Base-by-base conservation (phyloP, 1,140 invertebrate genomes). In the Eupeodes corollae region DNA sequence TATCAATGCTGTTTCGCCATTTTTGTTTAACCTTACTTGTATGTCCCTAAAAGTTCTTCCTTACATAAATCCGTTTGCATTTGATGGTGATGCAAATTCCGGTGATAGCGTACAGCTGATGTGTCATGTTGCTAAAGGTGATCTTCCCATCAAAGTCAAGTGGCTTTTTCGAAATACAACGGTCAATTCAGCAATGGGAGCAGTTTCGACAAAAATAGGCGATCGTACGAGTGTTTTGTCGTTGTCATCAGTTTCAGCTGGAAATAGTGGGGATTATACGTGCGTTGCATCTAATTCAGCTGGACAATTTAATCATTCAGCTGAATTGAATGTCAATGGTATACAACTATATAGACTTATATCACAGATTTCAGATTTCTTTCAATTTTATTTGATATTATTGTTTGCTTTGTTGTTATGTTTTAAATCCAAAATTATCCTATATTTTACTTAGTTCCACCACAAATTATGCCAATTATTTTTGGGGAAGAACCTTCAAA, bases 241-340 rank as follows among this genome's bases (percentile, higher is more conserved):
- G 47, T 83, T 88, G 54, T 78, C 83, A 57, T 77, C 78, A 42
- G 80, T 83, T n/a, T 73, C 74, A 41, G 80, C 78, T 44, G 72
- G 74, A 47, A 85, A 89, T 62, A 75, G 75, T 65, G 83, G 83
- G 56, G 79, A 79, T 54, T 91, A 88, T 63, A 77, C 78, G 40
- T 83, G 82, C 55, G 70, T 74, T 44, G 85, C 83, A n/a, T 77
- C 72, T 56, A 89, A 88, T 68, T 61, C 71, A 19, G 84, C 82
- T 47, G 84, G 83, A 47, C 68, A 72, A 21, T 75, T 76, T 42
- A 79, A 77, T 55, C 80, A 80, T 56, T 77, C 78, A 26, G 75
- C 80, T 12, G 56, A 73, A 44, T 69, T 83, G 40, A 72, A 73
- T 52, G 77, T 83, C 38, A 77, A 77, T 56, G 76, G 76, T 78